Evolutionary conservation across 2,888 invertebrate species (phyloP).

Genomic region (Leuctra nigra): DNA sequence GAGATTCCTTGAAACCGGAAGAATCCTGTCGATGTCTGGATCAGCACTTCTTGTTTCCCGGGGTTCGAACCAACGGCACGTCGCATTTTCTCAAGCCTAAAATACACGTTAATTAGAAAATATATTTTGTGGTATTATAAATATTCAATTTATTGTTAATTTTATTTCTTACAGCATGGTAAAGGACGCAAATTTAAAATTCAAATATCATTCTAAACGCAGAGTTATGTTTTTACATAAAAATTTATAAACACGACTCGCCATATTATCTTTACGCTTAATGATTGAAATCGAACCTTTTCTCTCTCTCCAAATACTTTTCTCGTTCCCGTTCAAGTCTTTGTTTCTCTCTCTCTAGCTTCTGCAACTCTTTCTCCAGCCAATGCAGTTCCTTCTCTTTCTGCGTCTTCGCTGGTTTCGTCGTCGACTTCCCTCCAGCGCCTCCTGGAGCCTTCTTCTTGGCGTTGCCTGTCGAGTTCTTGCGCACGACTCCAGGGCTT

Average conservation of each 20-base stretch:
- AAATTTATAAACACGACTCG: not conserved
- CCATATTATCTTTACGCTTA: constrained; percentile 10
- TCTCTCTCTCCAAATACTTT: constrained; percentile 58
- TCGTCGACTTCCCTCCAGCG: constrained; percentile 35
- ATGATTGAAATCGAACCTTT: constrained; percentile 39
- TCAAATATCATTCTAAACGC: too few relatives aligned
- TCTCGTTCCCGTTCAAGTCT: constrained; percentile 53
- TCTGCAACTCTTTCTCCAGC: constrained; percentile 51
- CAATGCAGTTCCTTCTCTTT: constrained; percentile 49
- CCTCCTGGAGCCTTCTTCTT: constrained; percentile 32
- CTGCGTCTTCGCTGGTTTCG: constrained; percentile 34
- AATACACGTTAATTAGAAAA: not conserved
- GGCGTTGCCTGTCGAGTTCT: constrained; percentile 34
- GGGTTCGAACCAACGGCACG: constrained; percentile 49
- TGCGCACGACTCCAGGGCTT: constrained; percentile 37
- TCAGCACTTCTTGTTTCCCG: constrained; percentile 63
- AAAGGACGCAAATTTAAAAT: too few relatives aligned
- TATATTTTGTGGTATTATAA: not conserved
- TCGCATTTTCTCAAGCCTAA: constrained; percentile 50
- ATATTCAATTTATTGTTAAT: too few relatives aligned
- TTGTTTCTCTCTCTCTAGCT: constrained; percentile 55
- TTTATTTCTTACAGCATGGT: too few relatives aligned
- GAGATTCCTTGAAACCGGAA: constrained; percentile 83
- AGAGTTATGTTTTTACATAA: too few relatives aligned
- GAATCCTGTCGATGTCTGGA: constrained; percentile 75